Conservation (phyloP, 2,888 invertebrate genomes). For the Aricia artaxerxes region DNA sequence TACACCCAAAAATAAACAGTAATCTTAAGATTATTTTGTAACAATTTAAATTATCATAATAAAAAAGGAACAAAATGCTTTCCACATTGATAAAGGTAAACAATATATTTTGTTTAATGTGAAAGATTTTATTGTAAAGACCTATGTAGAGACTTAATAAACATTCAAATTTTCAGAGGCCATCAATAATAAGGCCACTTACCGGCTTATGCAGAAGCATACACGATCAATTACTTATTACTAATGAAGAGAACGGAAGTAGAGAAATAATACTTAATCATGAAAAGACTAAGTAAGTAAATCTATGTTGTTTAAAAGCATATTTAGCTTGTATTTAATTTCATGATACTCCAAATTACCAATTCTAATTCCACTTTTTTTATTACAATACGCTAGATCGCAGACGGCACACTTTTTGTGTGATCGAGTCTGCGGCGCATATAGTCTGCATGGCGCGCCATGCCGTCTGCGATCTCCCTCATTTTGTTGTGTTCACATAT, state of each 20-base stretch:
- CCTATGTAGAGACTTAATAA: not conserved
- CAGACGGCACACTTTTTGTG: too few relatives aligned
- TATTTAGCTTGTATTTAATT: too few relatives aligned
- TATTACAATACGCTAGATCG: too few relatives aligned
- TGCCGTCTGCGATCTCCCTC: too few relatives aligned
- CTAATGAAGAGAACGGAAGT: constrained; percentile 70
- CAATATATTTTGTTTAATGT: not conserved
- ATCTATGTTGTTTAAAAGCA: not conserved
- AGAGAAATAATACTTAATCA: constrained; percentile 80
- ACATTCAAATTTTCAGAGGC: constrained; percentile 48
- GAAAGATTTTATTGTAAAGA: not conserved
- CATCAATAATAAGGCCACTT: constrained; percentile 45
- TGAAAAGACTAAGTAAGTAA: constrained; percentile 80
- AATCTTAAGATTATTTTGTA: not conserved
- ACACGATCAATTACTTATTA: constrained; percentile 60
- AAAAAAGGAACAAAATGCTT: not conserved
- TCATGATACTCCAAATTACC: too few relatives aligned
- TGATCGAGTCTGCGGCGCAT: too few relatives aligned
- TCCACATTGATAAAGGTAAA: not conserved
- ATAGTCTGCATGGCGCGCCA: too few relatives aligned
- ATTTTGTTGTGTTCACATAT: too few relatives aligned
- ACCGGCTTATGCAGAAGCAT: constrained; percentile 47
- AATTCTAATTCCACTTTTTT: too few relatives aligned
- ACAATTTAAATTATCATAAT: not conserved
- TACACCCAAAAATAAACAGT: not conserved